These are phyloP conservation scores for Bolinopsis microptera DNA, from an alignment of 37 sponge, comb jelly and placozoan genomes.

Conservation along the genomic window DNA sequence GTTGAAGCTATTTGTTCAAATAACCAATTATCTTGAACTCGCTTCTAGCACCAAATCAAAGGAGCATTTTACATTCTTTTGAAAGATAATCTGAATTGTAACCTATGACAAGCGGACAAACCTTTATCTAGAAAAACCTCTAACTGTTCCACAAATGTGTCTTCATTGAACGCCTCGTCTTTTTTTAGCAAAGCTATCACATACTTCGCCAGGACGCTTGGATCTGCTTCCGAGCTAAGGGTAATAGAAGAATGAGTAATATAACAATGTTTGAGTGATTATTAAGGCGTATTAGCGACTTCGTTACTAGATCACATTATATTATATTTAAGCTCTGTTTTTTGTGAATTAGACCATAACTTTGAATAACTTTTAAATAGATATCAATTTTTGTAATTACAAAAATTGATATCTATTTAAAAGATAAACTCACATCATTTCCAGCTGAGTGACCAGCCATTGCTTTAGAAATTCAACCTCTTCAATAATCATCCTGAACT, in stretches of 20 bases:
- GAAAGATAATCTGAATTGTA: no score
- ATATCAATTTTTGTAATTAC: no score
- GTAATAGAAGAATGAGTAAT: neutral
- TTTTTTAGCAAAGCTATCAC: conserved; percentile 90
- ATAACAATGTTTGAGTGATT: neutral
- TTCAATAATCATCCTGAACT: conserved; percentile 38
- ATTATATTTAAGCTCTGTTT: no score
- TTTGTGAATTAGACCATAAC: no score
- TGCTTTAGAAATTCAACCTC: conserved; percentile 33
- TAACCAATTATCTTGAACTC: no score
- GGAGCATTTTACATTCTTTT: no score
- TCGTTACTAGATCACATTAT: no score
- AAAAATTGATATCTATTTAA: no score
- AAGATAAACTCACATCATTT: neutral
- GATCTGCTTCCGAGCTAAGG: conserved; percentile 91
- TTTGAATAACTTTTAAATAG: no score
- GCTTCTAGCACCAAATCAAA: no score
- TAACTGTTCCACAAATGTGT: conserved; percentile 72
- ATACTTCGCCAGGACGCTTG: conserved; percentile 89
- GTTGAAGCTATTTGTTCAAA: no score
- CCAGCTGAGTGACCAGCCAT: neutral
- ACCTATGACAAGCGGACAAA: no score
- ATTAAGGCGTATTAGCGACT: neutral
- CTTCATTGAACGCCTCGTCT: conserved; percentile 72
- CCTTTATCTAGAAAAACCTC: conserved; percentile 92